phyloP scores from a whole-genome alignment of 2,113 vertebrate species.

The human (Homo sapiens) region GRCh38 chr7:25964001-25964500 shows the following conservation, averaged over 20 bases:
- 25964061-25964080: conserved; percentile 1
- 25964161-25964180: conserved; percentile 9
- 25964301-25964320: conserved; percentile 2
- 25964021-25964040: conserved; percentile 21
- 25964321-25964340: conserved; percentile 11
- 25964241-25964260: conserved; percentile 43
- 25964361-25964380: neutral
- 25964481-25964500: neutral
- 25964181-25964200: neutral
- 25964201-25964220: too few relatives aligned
- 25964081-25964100: conserved; percentile 24
- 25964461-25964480: neutral
- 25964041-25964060: neutral
- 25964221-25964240: neutral
- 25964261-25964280: conserved; percentile 39
- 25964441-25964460: neutral
- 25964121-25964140: neutral
- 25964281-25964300: conserved; percentile 35
- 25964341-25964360: conserved; percentile 29
- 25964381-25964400: neutral
- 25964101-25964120: neutral
- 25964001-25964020: conserved; percentile 38
- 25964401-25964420: neutral
- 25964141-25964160: neutral
- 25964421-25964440: neutral